Evolutionary conservation across 1,140 invertebrate genomes (phyloP).

Genomic region (Cotesia vestalis): DNA sequence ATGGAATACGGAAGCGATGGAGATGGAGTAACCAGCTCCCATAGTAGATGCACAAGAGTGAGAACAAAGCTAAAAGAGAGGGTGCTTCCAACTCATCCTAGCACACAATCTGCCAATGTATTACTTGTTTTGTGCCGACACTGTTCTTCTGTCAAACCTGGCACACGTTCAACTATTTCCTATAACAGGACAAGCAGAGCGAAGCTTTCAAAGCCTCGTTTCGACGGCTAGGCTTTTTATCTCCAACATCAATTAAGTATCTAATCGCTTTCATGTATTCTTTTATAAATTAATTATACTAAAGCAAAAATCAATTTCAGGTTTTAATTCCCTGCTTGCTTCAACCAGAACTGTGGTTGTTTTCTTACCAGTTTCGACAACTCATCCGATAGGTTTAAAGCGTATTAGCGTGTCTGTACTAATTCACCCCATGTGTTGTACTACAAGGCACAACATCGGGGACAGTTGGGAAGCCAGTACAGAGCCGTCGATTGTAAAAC

Average conservation of each 20-base stretch:
- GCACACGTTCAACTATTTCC: slow-evolving; percentile 11
- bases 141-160: slow-evolving; percentile 11
- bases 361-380: neutral
- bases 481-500: slow-evolving; percentile 16
- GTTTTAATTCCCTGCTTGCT: neutral
- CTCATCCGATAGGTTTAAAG: slow-evolving; percentile 9
- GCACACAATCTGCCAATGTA: slow-evolving; percentile 15
- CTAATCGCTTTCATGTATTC: neutral
- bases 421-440: slow-evolving; percentile 2
- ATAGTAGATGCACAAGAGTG: slow-evolving; percentile 1
- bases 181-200: neutral
- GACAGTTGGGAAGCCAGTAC: neutral
- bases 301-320: no score
- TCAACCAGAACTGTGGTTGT: neutral
- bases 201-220: neutral
- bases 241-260: neutral
- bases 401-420: neutral
- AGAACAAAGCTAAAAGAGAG: neutral
- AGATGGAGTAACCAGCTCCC: neutral
- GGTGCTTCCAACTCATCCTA: slow-evolving; percentile 2
- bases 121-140: slow-evolving; percentile 18
- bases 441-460: neutral
- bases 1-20: no score
- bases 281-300: neutral
- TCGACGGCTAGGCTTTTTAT: neutral